Base-by-base conservation (phyloP, 2,888 invertebrate genomes). In the Diarsia mendica region DNA sequence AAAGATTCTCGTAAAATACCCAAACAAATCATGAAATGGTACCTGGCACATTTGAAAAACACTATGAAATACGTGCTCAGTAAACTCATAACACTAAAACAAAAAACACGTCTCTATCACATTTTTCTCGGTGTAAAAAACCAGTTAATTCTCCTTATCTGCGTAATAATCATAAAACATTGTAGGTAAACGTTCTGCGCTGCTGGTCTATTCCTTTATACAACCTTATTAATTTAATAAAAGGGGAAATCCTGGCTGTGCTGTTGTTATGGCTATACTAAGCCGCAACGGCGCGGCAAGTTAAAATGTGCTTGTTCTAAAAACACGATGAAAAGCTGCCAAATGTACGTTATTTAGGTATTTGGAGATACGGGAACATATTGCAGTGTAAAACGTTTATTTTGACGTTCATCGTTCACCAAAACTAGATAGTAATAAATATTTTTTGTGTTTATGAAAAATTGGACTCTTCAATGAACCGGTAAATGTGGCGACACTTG, bases 231-330 rank as follows among this genome's bases (percentile, higher is more conserved):
- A 79, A 88, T 80, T 85, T 83, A 87, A 84, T 83, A 87, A 84
- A 84, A 77, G 69, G 73, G 80, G 49, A 77, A 79, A 87, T 88
- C 83, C 85, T 68, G 74, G 73, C 67, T 61, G 20, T 55, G 60
- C 68, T 28, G 72, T 84, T 86, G 84, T 85, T 81, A 89, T 88
- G 85, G 88, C 80, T 82, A 87, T 76, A 75, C 85, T 87, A 84
- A 87, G 74, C 86, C 85, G 77, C 84, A 85, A 76, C 85, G 87
- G 77, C 87, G 89, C 72, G 86, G 89, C 86, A 85, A 91, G 90
- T 92, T 92, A 91, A 92, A 93, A 91, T 90, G 91, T 89, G 91
- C 92, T 92, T 91, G 92, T 92, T 92, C 92, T 92, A 91, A 93
- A 93, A 93, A 93, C 92, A 90, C 86, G 88, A 89, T 87, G 90